Percentiles rank a stretch among this genome's conserved stretches.
phyloP scores from a whole-genome alignment of 2,888 invertebrate species.

The Machimus atricapillus region DNA sequence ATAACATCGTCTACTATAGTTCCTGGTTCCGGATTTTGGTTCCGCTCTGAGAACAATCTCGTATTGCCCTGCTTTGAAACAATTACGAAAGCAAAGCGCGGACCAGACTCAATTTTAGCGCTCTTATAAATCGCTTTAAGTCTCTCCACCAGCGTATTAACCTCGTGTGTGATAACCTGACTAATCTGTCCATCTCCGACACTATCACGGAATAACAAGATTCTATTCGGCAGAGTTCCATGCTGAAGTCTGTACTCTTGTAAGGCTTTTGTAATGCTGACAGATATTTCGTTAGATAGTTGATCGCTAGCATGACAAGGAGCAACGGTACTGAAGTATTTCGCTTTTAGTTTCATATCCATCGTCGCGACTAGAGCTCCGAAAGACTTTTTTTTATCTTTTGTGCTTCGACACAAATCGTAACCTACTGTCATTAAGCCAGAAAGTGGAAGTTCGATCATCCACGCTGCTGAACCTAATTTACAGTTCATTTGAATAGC shows the following conservation, averaged over 20 bases:
- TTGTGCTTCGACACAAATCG: slow-evolving; percentile 87
- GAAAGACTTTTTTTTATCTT: slow-evolving; percentile 69
- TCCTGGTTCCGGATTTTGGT: slow-evolving; percentile 80
- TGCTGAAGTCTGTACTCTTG: slow-evolving; percentile 56
- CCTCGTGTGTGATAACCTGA: slow-evolving; percentile 80
- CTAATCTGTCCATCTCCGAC: slow-evolving; percentile 91
- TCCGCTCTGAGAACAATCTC: slow-evolving; percentile 67
- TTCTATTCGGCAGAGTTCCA: slow-evolving; percentile 69
- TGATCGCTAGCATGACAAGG: slow-evolving; percentile 79
- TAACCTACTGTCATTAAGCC: slow-evolving; percentile 85
- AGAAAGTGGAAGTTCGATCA: slow-evolving; percentile 71
- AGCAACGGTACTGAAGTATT: slow-evolving; percentile 78
- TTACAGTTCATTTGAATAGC: slow-evolving; percentile 94
- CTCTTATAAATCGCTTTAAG: slow-evolving; percentile 66
- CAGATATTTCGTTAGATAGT: slow-evolving; percentile 74
- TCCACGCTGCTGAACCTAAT: slow-evolving; percentile 91
- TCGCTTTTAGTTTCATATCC: slow-evolving; percentile 66
- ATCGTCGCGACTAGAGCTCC: slow-evolving; percentile 83
- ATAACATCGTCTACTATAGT: slow-evolving; percentile 87
- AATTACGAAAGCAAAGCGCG: slow-evolving; percentile 77
- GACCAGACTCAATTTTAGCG: slow-evolving; percentile 57
- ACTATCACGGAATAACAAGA: slow-evolving; percentile 90
- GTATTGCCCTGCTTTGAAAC: slow-evolving; percentile 90
- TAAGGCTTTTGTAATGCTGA: slow-evolving; percentile 66
- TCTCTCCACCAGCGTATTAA: slow-evolving; percentile 68